Base-by-base conservation (phyloP, 2,113 vertebrate species). In the Hippocampus barbouri region DNA sequence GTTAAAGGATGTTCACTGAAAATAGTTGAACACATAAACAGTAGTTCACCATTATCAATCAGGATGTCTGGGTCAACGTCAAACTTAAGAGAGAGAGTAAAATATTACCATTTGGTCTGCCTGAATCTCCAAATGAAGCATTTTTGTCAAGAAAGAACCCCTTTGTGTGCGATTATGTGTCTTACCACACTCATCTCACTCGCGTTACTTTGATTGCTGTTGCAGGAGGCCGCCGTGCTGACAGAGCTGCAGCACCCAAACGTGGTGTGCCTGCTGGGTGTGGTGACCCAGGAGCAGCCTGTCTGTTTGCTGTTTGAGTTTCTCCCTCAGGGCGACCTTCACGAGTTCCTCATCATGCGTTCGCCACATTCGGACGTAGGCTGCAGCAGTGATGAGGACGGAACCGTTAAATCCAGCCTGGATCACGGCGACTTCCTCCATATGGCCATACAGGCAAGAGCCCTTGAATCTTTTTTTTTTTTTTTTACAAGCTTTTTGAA, bases 321-420 rank as follows among this genome's bases (percentile, higher is more conserved):
- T 74, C 93, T 93, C 79, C 95, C 95, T 70, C 95, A 96, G 66
- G 97, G 97, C 0, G 97, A 99, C 86, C 96, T 99, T 57, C 97
- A 98, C 0, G 97, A 99, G 91, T 99, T 99, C 81, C 96, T 99
- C 83, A 96, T 99, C 76, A 98, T 99, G 97, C 93, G 96, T 0
- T 99, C 97, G 0, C 97, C 97, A 0, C 97, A 98, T 83, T 98
- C 97, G 0, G 97, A 98, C 0, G 97, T 98, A 0, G 97, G 97
- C 47, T 98, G 97, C 85, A 98, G 97, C 91, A 98, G 97, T 0
- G 97, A 98, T 1, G 96, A 99, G 85, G 97, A 99, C 0, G 96
- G 97, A 16, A 99, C 97, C 0, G 96, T 98, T 1, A 97, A 96
- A 40, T 98, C 97, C 87, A 97, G 95, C 86, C 90, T 99, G 77